Base-by-base conservation (phyloP, 2,888 invertebrate genomes). In the Drosophila hamatofila region DNA sequence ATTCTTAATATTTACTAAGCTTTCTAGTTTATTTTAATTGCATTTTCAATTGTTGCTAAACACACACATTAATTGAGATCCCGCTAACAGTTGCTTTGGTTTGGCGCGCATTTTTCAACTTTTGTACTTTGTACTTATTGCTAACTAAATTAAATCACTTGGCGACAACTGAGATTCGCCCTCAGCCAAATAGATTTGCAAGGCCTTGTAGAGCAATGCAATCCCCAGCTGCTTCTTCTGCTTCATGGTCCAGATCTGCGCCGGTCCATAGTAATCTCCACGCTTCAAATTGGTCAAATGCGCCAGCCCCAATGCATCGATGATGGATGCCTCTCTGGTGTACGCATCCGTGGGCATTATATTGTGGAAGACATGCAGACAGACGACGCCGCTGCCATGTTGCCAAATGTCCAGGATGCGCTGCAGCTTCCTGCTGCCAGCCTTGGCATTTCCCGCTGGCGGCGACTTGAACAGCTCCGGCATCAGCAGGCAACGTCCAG, bases 301-400 rank as follows among this genome's bases (percentile, higher is more conserved):
- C 0, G 94, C 92, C 6, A 97, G 84, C 1, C 96, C 96, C 9
- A 99, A 92, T 0, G 97, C 97, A 83, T 97, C 97, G 18, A 99
- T 98, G 95, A 99, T 98, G 12, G 97, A 95, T 0, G 98, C 98
- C 92, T 99, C 99, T 74, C 98, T 94, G 0, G 98, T 98, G 81
- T 96, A 97, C 0, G 99, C 99, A 92, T 99, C 99, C 0, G 96
- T 97, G 0, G 98, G 96, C 55, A 97, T 96, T 1, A 96, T 95
- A 92, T 98, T 98, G 87, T 97, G 97, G 91, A 98, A 99, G 49
- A 98, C 95, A 85, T 97, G 97, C 1, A 99, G 93, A 65, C 98
- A 98, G 1, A 99, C 95, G 0, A 99, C 98, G 1, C 99, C 99
- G 16, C 94, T 93, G 61, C 96, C 95, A 77, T 94, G 94, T 0